phyloP scores from a whole-genome alignment of 53 echinoderm and acorn worm species.

The Paracentrotus lividus region DNA sequence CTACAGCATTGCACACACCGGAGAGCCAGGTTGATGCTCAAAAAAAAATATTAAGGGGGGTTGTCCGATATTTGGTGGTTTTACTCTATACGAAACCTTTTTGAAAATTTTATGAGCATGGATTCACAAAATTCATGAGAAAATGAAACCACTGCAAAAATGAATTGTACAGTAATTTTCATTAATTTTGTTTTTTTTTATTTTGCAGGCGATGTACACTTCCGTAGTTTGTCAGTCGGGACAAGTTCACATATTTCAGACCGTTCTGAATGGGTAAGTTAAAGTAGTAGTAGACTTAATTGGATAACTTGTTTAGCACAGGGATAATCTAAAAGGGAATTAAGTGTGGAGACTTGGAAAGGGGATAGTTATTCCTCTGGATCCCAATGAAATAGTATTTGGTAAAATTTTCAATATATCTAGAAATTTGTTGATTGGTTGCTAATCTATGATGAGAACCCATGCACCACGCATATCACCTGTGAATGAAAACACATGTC shows the following conservation, averaged over 20 bases:
- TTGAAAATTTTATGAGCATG: too few relatives aligned
- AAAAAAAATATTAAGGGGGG: too few relatives aligned
- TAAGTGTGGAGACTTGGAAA: not conserved
- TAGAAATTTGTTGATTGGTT: not conserved
- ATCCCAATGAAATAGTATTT: too few relatives aligned
- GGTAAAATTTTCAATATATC: not conserved
- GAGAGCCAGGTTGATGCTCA: too few relatives aligned
- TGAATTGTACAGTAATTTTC: too few relatives aligned
- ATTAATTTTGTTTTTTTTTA: not conserved
- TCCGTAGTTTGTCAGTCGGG: conserved; percentile 87
- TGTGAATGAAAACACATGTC: conserved; percentile 35
- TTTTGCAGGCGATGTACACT: conserved; percentile 64
- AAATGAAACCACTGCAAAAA: too few relatives aligned
- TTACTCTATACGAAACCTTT: too few relatives aligned
- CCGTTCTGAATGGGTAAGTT: conserved; percentile 91
- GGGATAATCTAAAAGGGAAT: not conserved
- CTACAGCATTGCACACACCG: too few relatives aligned
- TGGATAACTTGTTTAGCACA: not conserved
- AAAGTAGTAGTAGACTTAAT: not conserved
- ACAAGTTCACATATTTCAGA: conserved; percentile 88
- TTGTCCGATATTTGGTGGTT: too few relatives aligned
- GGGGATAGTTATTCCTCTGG: not conserved
- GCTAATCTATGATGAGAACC: conserved; percentile 79
- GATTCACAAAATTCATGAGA: too few relatives aligned
- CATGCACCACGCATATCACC: conserved; percentile 78